Conservation (phyloP, 2,888 invertebrate genomes). For the Lycophotia porphyrea region DNA sequence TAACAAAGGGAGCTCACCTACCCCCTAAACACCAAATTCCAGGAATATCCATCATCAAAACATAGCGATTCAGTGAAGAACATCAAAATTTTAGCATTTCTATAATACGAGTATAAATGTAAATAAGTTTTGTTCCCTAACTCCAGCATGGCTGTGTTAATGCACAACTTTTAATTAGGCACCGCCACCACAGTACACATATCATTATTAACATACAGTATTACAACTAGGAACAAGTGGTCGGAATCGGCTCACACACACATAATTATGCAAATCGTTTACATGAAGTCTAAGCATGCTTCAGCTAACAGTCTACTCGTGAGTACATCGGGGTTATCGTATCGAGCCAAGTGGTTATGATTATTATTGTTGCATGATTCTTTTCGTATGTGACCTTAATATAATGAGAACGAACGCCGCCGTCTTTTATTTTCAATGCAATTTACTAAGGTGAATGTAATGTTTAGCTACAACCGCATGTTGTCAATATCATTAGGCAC, state of each 20-base stretch:
- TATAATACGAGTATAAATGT: conserved; percentile 20
- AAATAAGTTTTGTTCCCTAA: conserved; percentile 25
- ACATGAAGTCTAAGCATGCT: background rate
- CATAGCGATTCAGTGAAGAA: background rate
- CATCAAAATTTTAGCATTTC: conserved; percentile 8
- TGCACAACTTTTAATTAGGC: conserved; percentile 56
- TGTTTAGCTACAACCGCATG: background rate
- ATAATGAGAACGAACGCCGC: background rate
- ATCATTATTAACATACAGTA: background rate
- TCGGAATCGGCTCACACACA: background rate
- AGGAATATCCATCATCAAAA: background rate
- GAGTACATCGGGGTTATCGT: background rate
- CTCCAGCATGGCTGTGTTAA: background rate
- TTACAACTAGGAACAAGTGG: background rate
- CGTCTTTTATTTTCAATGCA: background rate
- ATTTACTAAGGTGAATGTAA: no score
- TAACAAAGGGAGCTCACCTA: background rate
- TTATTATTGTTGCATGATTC: background rate
- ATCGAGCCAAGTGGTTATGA: background rate
- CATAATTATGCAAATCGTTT: background rate
- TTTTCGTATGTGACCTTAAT: background rate
- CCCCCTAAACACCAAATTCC: background rate
- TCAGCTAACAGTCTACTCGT: background rate
- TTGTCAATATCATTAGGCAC: background rate
- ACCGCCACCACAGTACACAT: background rate